Evolutionary conservation across 2,888 invertebrate genomes (phyloP).

Genomic region (Cataglyphis altisquamis): DNA sequence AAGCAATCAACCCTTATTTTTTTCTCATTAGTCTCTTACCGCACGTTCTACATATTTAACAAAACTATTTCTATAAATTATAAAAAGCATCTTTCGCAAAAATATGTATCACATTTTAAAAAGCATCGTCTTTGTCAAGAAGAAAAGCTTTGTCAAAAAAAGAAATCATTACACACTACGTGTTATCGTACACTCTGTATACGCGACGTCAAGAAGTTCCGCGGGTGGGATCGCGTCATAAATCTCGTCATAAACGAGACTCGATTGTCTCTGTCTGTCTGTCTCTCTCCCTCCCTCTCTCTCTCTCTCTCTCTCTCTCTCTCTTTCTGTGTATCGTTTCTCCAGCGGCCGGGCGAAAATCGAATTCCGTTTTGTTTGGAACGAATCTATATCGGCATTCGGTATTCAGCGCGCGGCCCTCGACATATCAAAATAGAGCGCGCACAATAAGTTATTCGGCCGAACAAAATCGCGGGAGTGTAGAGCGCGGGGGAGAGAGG

Average conservation of each 20-base stretch:
- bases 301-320: background rate
- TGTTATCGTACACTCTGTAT: background rate
- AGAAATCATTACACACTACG: background rate
- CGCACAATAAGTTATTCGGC: slow-evolving; percentile 85
- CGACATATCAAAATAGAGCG: slow-evolving; percentile 84
- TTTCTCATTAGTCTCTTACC: background rate
- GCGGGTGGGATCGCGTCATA: slow-evolving; percentile 42
- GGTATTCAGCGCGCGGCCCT: slow-evolving; percentile 80
- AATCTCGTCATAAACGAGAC: slow-evolving; percentile 72
- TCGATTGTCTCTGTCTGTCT: slow-evolving; percentile 72
- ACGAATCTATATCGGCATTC: slow-evolving; percentile 77
- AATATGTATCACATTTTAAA: background rate
- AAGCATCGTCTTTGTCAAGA: background rate
- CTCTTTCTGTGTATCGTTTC: slow-evolving; percentile 60
- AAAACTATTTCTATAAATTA: background rate
- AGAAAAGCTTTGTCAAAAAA: background rate
- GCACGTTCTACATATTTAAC: too few species aligned
- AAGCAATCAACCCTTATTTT: background rate
- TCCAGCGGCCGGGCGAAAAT: slow-evolving; percentile 68
- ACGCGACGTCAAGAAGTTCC: slow-evolving; percentile 21
- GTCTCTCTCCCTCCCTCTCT: slow-evolving; percentile 44
- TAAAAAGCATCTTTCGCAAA: background rate
- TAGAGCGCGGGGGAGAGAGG: background rate
- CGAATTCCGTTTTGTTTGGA: slow-evolving; percentile 84
- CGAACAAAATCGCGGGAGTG: slow-evolving; percentile 81